Conservation (phyloP, 30 jellyfish, hydroid and myxozoan species). For the Clytia hemisphaerica region DNA sequence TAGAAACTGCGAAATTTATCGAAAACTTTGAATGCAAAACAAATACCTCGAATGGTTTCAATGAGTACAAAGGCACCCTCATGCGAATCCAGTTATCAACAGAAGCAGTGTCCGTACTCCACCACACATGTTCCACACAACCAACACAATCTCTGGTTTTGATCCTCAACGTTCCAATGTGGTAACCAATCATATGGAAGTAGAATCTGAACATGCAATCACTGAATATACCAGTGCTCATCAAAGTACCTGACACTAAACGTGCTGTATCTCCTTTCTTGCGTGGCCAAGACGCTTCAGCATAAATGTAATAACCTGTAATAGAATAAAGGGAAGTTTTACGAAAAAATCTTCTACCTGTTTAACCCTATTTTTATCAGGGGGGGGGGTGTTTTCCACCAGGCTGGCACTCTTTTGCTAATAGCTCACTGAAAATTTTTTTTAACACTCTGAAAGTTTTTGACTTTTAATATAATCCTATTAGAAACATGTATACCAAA, state of each 20-base stretch:
- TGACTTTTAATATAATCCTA: too few species aligned
- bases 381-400: too few species aligned
- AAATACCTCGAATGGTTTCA: constrained; percentile 76
- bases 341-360: too few species aligned
- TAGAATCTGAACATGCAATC: constrained; percentile 61
- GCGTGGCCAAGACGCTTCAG: constrained; percentile 96
- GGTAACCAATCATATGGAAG: constrained; percentile 88
- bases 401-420: too few species aligned
- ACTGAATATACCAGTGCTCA: constrained; percentile 35
- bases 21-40: neutral
- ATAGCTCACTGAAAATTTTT: too few species aligned
- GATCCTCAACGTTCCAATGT: constrained; percentile 75
- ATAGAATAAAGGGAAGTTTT: too few species aligned
- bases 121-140: constrained; percentile 58
- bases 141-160: constrained; percentile 69
- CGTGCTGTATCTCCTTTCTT: constrained; percentile 94
- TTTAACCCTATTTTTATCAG: too few species aligned
- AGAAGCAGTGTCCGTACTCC: constrained; percentile 62
- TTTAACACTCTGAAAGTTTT: too few species aligned
- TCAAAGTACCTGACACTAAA: constrained; percentile 55
- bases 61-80: constrained; percentile 43
- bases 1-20: too few species aligned
- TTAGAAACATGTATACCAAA: too few species aligned
- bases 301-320: constrained; percentile 82
- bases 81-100: constrained; percentile 88